These are phyloP conservation scores for Bergia sp. DNA, from an alignment of 92 coral and sea anemone genomes.

Conservation along the genomic window DNA sequence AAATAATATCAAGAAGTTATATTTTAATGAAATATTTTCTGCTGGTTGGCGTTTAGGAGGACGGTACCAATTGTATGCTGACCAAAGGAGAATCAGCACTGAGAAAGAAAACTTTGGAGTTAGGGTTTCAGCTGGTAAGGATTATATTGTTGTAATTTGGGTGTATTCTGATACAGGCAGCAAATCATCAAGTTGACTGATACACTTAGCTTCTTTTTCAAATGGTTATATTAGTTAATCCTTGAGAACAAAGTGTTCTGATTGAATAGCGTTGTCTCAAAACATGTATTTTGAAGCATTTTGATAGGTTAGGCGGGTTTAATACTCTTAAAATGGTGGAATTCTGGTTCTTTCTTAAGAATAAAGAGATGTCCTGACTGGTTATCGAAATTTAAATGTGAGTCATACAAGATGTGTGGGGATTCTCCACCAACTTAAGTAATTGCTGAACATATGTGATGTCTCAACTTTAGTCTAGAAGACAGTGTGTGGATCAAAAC, in stretches of 20 bases:
- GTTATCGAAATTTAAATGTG: too few species aligned
- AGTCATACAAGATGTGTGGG: background rate
- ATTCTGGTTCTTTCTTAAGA: too few species aligned
- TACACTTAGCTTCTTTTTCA: background rate
- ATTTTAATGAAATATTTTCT: background rate
- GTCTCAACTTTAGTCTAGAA: background rate
- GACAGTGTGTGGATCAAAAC: background rate
- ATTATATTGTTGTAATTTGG: background rate
- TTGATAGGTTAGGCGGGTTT: too few species aligned
- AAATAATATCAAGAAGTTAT: too few species aligned
- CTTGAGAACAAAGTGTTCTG: too few species aligned
- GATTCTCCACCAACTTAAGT: too few species aligned
- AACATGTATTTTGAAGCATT: too few species aligned
- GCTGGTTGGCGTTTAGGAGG: background rate
- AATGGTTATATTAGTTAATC: too few species aligned
- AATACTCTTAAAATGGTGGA: too few species aligned
- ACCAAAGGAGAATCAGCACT: slow-evolving; percentile 29
- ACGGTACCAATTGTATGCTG: background rate
- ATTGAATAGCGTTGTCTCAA: too few species aligned
- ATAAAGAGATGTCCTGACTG: too few species aligned
- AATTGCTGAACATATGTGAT: too few species aligned
- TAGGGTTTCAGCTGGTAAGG: slow-evolving; percentile 34
- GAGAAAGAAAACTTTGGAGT: slow-evolving; percentile 31
- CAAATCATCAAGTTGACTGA: background rate
- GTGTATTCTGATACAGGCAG: background rate